A percentile compares a stretch with the other conserved stretches of the same genome.
These are phyloP conservation scores for Lasioglossum zephyrum DNA, from an alignment of 2,888 invertebrate genomes.

Conservation along the genomic window DNA sequence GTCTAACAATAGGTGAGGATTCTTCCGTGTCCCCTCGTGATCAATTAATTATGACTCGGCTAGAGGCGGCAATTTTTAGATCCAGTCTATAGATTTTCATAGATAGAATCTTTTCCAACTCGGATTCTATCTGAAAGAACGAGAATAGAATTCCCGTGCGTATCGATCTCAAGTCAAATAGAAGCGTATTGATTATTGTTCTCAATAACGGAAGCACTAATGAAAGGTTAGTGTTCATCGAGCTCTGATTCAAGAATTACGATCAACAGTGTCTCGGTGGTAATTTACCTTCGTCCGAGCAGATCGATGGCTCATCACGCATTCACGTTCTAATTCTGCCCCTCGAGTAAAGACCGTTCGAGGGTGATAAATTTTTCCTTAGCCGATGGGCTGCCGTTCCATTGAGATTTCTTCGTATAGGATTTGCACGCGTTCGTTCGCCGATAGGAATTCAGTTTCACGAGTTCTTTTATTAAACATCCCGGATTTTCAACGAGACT, in stretches of 20 bases:
- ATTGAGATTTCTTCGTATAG: slow-evolving; percentile 1
- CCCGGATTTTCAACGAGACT: not conserved
- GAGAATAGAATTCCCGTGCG: not conserved
- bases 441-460: slow-evolving; percentile 62
- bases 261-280: not conserved
- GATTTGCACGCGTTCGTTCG: slow-evolving; percentile 28
- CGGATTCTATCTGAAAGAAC: not conserved
- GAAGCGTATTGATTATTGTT: not conserved
- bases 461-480: slow-evolving; percentile 38
- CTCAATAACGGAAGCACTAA: not conserved
- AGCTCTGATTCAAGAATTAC: slow-evolving; percentile 10
- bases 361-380: slow-evolving; percentile 27
- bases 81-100: not conserved
- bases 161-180: not conserved
- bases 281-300: not conserved
- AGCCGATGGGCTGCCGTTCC: not conserved
- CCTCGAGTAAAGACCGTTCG: not conserved
- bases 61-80: not conserved
- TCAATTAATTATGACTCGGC: not conserved
- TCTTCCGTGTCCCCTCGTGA: not conserved
- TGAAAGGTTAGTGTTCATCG: not conserved
- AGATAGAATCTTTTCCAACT: not conserved
- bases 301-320: slow-evolving; percentile 23
- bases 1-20: not conserved
- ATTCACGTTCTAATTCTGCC: slow-evolving; percentile 16